These are phyloP conservation scores for Sminthurinus signatus DNA, from an alignment of 1,140 invertebrate species.

Conservation along the genomic window DNA sequence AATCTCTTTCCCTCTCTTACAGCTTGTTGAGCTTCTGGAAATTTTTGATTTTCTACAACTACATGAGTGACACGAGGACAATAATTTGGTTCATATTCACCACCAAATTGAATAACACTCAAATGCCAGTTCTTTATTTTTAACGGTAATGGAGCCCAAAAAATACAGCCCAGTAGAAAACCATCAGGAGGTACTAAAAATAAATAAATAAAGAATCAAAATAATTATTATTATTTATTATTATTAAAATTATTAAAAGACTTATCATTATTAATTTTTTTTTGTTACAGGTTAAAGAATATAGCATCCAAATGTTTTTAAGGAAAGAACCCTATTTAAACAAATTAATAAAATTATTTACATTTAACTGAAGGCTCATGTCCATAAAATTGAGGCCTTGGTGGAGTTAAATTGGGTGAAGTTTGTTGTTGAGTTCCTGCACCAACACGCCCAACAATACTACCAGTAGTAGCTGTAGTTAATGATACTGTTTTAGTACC, in stretches of 20 bases:
- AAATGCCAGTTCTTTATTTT: constrained; percentile 58
- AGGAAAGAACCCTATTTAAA: no score
- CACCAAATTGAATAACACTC: constrained; percentile 77
- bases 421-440: not conserved
- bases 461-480: not conserved
- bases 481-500: constrained; percentile 6
- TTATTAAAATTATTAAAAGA: no score
- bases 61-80: constrained; percentile 82
- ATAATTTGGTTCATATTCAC: constrained; percentile 79
- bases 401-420: constrained; percentile 32
- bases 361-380: constrained; percentile 77
- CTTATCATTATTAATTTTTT: no score
- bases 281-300: no score
- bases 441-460: constrained; percentile 12
- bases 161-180: constrained; percentile 86
- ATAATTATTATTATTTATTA: no score
- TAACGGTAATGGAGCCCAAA: constrained; percentile 48
- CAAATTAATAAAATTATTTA: constrained; percentile 44
- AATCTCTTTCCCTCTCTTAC: constrained; percentile 73
- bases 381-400: constrained; percentile 66
- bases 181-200: constrained; percentile 72
- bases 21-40: constrained; percentile 73
- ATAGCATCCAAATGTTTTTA: no score
- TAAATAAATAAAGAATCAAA: no score
- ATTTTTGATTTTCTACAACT: constrained; percentile 79